Evolutionary conservation across 2,797 vertebrate species (phyloP), one percentile per base, ranked within the genome.

Genomic region (Rhinoraja longicauda): DNA sequence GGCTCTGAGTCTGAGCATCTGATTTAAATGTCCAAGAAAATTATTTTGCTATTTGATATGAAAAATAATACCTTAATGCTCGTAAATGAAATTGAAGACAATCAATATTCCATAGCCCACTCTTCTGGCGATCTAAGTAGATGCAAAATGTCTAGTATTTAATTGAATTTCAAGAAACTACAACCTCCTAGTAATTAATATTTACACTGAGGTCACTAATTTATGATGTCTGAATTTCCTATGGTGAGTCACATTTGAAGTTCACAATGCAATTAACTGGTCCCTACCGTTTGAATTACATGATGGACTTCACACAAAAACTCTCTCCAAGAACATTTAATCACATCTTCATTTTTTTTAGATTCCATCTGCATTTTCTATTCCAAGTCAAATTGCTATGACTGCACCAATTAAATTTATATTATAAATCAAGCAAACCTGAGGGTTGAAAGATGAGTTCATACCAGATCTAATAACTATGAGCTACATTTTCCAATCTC

Each of bases 361-460:
- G 6, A 73, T 72, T 36, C 75, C 72, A 72, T 15, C 39, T 92
- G 90, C 39, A 26, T 39, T 45, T 92, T 92, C 90, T 75, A 92
- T 92, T 92, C 92, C 90, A 73, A 29, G 72, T 92, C 70, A 92
- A 92, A 75, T 72, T 75, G 72, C 72, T 75, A 72, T 75, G 90
- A 75, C 90, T 73, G 21, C 36, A 17, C 67, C 72, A 92, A 92
- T 92, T 92, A 92, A 53, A 92, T 92, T 92, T 72, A 75, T 72
- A 57, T 92, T 92, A 92, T 75, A 92, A 75, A 92, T 88, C 59
- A 36, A 88, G 84, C 62, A 88, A 88, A 88, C 32, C 62, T 64
- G 62, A 67, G 84, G 62, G 62, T 36, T 88, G 84, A 88, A 88
- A 67, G 32, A 67, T 88, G 62, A 88, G 84, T 67, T 88, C 19